Evolutionary conservation across 2,888 invertebrate genomes (phyloP).

Genomic region (Pollenia griseotomentosa): DNA sequence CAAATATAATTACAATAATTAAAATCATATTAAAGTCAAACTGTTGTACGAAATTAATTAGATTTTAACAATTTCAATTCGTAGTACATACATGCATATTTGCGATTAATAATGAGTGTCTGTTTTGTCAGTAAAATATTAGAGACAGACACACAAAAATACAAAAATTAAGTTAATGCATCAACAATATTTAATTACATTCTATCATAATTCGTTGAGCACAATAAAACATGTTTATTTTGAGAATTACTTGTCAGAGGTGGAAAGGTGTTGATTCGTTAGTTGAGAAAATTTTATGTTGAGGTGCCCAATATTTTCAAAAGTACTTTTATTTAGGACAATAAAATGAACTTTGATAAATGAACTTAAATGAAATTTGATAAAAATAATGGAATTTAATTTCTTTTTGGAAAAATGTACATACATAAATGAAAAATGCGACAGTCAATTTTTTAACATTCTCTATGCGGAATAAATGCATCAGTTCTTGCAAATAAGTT

Average conservation of each 20-base stretch:
- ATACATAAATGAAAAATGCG: no score
- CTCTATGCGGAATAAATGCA: no score
- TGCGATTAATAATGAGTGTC: conserved; percentile 21
- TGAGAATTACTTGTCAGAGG: conserved; percentile 30
- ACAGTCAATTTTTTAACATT: no score
- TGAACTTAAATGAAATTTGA: no score
- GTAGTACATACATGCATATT: not conserved
- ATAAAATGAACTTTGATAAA: no score
- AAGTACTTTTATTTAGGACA: no score
- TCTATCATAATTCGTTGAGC: conserved; percentile 77
- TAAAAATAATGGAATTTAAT: no score
- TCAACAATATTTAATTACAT: conserved; percentile 81
- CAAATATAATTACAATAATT: conserved; percentile 45
- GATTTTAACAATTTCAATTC: conserved; percentile 59
- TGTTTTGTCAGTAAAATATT: conserved; percentile 15
- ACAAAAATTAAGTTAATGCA: conserved; percentile 76
- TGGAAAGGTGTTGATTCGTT: not conserved
- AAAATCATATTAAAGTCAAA: conserved; percentile 49
- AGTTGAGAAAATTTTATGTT: not conserved
- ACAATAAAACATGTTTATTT: conserved; percentile 75
- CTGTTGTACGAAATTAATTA: conserved; percentile 46
- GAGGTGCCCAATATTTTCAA: not conserved
- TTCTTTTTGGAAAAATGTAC: no score
- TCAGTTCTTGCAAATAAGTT: no score
- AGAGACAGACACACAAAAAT: not conserved